These are phyloP conservation scores for Atta colombica DNA, from an alignment of 1,140 invertebrate species.

Conservation along the genomic window DNA sequence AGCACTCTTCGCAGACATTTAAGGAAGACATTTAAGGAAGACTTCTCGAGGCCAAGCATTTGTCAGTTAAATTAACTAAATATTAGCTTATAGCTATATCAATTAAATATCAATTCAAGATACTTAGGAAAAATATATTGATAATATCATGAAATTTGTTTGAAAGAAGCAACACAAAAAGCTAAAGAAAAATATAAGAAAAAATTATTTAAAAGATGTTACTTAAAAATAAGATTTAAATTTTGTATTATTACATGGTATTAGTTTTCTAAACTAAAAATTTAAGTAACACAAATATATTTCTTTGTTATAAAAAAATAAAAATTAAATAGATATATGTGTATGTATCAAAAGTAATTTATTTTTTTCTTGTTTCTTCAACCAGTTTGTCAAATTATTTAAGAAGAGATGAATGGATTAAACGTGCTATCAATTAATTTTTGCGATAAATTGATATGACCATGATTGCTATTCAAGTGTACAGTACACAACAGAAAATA, in stretches of 20 bases:
- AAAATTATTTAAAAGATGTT: not conserved
- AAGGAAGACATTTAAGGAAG: slow-evolving; percentile 41
- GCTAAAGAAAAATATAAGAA: not conserved
- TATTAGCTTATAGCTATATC: not conserved
- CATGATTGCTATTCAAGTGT: not conserved
- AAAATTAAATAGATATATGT: not conserved
- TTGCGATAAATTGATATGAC: not conserved
- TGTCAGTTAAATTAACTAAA: not conserved
- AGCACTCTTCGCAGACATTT: not conserved
- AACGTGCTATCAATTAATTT: not conserved
- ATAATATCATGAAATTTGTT: slow-evolving; percentile 10
- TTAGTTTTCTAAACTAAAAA: not conserved
- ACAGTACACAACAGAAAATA: not conserved
- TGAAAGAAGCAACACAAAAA: not conserved
- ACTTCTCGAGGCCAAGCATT: slow-evolving; percentile 62
- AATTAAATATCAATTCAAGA: not conserved
- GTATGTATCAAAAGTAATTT: not conserved
- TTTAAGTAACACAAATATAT: not conserved
- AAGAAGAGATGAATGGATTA: not conserved
- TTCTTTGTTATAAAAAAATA: not conserved
- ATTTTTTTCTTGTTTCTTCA: not conserved
- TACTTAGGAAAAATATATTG: not conserved
- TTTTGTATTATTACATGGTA: not conserved
- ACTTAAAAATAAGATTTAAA: not conserved
- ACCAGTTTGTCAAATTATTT: not conserved